Evolutionary conservation across 2,888 invertebrate species (phyloP), one percentile per base, ranked within the genome.

Genomic region (Sinodicranocentrus sp.): DNA sequence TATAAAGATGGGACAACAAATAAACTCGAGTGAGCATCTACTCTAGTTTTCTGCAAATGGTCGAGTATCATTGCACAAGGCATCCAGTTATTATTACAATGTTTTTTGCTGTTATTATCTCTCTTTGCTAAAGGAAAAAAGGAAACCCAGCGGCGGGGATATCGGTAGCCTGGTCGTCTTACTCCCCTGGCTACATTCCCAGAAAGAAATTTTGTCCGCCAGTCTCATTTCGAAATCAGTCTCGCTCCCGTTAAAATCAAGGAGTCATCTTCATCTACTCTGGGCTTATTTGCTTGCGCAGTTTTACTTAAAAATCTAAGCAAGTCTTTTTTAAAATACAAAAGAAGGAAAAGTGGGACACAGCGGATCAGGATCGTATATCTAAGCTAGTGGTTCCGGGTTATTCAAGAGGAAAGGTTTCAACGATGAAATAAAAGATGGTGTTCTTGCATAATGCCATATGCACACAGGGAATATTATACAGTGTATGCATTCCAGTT

Each of bases 371-470:
- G 5, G 57, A 57, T 57, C 57, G 25, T 57, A 57, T 57, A 57
- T 57, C 23, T 57, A 25, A 57, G 17, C 10, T 28, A 33, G 63
- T 33, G 23, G 72, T 57, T 61, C 26, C 43, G 26, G 59, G 72
- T 72, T 61, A 43, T 72, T 72, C 23, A 59, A 61, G 59, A 28
- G 72, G 23, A 15, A 43, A 43, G 33, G 33, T 33, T 33, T n/a
- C n/a, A 8, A 43, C 13, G 6, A 33, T 33, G 33, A 33, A 33
- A 10, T 3, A 33, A 33, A 33, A 33, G 33, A 33, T 10, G 5
- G 33, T n/a, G n/a, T 10, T 6, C 33, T 33, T 33, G 33, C 33
- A 33, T 33, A 33, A 33, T 33, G 10, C 10, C 33, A 33, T 10
- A 10, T 6, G 10, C 10, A 10, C 48, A 48, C 5, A 3, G 48